Conservation (phyloP, 1,140 invertebrate genomes). For the Polypedilum vanderplanki region DNA sequence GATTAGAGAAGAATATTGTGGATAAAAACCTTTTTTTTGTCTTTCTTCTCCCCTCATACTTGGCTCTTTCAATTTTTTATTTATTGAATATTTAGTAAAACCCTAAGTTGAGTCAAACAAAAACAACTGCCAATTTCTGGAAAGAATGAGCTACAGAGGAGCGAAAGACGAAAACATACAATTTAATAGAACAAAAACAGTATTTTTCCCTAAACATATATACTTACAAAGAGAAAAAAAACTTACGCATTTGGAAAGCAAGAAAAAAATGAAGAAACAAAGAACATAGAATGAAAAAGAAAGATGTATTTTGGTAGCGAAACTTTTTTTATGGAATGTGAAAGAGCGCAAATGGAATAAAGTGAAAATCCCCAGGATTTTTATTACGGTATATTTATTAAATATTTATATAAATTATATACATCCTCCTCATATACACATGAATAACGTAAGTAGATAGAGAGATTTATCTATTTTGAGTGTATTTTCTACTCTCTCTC, state of each 20-base stretch:
- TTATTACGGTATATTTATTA: constrained; percentile 29
- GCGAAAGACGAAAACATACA: not conserved
- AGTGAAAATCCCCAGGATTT: constrained; percentile 26
- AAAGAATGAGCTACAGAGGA: not conserved
- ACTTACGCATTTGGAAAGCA: not conserved
- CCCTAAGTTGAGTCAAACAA: not conserved
- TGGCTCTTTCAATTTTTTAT: not conserved
- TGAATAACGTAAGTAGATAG: not conserved
- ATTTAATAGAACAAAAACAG: constrained; percentile 25
- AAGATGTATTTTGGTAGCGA: constrained; percentile 22
- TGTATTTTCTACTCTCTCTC: not conserved
- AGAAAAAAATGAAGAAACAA: not conserved
- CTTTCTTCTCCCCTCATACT: not conserved
- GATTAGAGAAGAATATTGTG: constrained; percentile 8
- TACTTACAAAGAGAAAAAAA: not conserved
- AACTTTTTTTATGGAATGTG: constrained; percentile 17
- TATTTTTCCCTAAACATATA: not conserved
- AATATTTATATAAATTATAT: constrained; percentile 23
- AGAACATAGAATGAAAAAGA: not conserved
- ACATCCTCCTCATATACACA: constrained; percentile 8
- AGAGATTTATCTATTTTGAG: constrained; percentile 1
- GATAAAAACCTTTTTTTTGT: constrained; percentile 23
- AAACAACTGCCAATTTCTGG: constrained; percentile 23
- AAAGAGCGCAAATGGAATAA: not conserved
- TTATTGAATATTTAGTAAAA: constrained; percentile 12